Evolutionary conservation across 1,140 invertebrate genomes (phyloP), one percentile per base, ranked within the genome.

Genomic region (Drosophila pallidifrons): DNA sequence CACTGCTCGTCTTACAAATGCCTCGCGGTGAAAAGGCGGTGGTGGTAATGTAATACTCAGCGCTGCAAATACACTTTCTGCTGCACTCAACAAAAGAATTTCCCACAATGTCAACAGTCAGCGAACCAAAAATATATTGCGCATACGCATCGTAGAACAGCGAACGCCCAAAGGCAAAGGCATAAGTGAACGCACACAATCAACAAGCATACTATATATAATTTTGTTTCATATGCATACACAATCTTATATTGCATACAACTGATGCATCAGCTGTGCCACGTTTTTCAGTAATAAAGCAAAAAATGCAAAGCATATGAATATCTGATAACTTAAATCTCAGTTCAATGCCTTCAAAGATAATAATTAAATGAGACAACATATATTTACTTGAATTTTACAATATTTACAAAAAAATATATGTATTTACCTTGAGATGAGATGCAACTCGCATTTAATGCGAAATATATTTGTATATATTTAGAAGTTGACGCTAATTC

Each of bases 1-100:
- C 10, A 3, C 20, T 43, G 52, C 38, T 85, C 81, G 60, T 54
- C 65, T 83, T 80, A 77, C 81, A 69, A 52, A 7, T 28, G 52
- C 38, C 73, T 69, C 49, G 41, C 41, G 60, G 30, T 38, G 49
- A 35, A 47, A 20, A 57, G 32, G 5, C 2, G 6, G 57, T 43
- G 38, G 6, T 61, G 43, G 81, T 88, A 86, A 86, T 77, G 82
- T 71, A 87, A 86, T 77, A 87, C 52, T 25, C 6, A 13, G 20
- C 41, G 15, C 20, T 73, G 43, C 30, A 67, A 61, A 66, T 41
- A 46, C 10, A 61, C 32, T 79, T 86, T 82, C 63, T 77, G 82
- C 82, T 86, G 82, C 83, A 76, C 67, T 86, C 79, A 61, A 77
- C 72, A 88, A 73, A 82, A 74, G 68, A 87, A 79, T 82, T 86